Base-by-base conservation (phyloP, 2,797 vertebrate species). In the Tragelaphus oryx region DNA sequence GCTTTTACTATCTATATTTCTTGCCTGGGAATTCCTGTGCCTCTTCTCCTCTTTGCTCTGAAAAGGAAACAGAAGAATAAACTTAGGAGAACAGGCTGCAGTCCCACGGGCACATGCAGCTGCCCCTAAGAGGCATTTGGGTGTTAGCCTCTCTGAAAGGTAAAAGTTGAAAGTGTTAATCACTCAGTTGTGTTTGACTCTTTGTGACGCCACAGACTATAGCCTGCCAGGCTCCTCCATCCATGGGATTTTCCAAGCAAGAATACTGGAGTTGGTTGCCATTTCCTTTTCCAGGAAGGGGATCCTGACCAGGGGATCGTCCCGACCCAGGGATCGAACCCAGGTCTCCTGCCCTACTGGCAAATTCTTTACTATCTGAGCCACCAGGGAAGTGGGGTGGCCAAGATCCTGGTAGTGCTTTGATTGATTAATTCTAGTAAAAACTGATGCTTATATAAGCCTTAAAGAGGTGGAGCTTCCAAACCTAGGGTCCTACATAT, bases 401-500 rank as follows among this genome's bases (percentile, higher is more conserved):
- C 71, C 50, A 30, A 46, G 76, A 57, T n/a, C 33, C 68, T 78
- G 26, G 44, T 10, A 13, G 22, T 11, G 26, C 44, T 92, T 60
- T 83, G 41, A 57, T 91, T 84, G 74, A 94, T 71, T 81, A 93
- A 91, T 84, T 91, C 17, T 81, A 78, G 28, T 20, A 71, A 44
- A 93, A 80, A 65, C 9, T 8, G 8, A 76, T 33, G 26, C 33
- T 85, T 91, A 85, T 78, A 44, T 80, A 83, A 96, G 20, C 8
- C 54, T 89, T 86, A 89, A 96, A 96, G 60, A 55, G 12, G 93
- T 26, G 20, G 65, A 8, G 18, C 41, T 95, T 92, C 46, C 62
- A 87, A 92, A 80, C 10, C 28, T 33, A 90, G 50, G 16, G 16
- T 83, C 52, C 74, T 65, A 71, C 17, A n/a, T n/a, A 1, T 44